A percentile compares a stretch with the other conserved stretches of the same genome.
Evolutionary conservation across 2,113 vertebrate species (phyloP).

Genomic region (Poecilia latipinna): DNA sequence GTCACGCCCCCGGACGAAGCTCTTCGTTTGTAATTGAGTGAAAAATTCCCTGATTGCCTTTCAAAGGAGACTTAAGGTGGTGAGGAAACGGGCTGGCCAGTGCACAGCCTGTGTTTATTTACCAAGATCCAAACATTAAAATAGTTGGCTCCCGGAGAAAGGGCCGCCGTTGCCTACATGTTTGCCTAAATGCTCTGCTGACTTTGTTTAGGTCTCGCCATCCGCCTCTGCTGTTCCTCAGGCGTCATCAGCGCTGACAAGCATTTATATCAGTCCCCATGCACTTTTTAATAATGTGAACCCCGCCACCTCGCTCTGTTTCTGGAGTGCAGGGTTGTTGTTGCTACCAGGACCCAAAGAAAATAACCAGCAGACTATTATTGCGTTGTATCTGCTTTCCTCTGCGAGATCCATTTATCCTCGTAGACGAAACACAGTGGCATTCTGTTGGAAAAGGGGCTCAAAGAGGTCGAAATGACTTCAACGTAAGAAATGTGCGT

Average conservation of each 20-base stretch:
- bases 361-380: slow-evolving; percentile 67
- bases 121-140: slow-evolving; percentile 63
- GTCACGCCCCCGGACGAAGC: slow-evolving; percentile 14
- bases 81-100: slow-evolving; percentile 46
- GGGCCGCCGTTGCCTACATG: slow-evolving; percentile 44
- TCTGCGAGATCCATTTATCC: slow-evolving; percentile 54
- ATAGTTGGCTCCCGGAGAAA: slow-evolving; percentile 57
- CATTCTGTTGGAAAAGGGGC: slow-evolving; percentile 36
- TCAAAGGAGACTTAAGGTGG: slow-evolving; percentile 60
- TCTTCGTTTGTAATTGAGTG: slow-evolving; percentile 58
- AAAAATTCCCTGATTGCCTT: slow-evolving; percentile 70
- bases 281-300: slow-evolving; percentile 57
- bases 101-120: slow-evolving; percentile 69
- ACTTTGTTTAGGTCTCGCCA: slow-evolving; percentile 56
- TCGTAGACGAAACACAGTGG: slow-evolving; percentile 52
- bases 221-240: slow-evolving; percentile 60
- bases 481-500: neutral
- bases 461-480: slow-evolving; percentile 35
- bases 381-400: slow-evolving; percentile 61
- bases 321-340: slow-evolving; percentile 33
- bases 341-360: slow-evolving; percentile 66
- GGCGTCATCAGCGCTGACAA: slow-evolving; percentile 55
- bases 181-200: slow-evolving; percentile 50
- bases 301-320: slow-evolving; percentile 8
- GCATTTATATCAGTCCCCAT: slow-evolving; percentile 61